Evolutionary conservation across 2,888 invertebrate species (phyloP).

Genomic region (Fissipunctia ypsillon): DNA sequence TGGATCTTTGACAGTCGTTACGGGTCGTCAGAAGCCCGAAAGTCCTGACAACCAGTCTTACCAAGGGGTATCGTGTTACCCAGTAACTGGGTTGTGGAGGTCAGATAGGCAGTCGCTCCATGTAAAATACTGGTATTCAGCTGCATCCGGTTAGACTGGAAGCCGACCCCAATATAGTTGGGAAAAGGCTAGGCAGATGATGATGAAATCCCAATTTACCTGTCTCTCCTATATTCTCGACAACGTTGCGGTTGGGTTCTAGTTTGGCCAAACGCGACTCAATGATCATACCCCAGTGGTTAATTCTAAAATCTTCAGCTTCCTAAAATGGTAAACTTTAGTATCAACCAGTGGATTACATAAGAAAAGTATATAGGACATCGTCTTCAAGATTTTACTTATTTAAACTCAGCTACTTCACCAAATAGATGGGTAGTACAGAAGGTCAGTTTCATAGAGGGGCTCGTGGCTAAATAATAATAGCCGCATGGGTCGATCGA

Average conservation of each 20-base stretch:
- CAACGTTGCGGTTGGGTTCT: background rate
- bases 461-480: background rate
- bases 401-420: conserved; percentile 18
- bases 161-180: too few species aligned
- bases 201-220: too few species aligned
- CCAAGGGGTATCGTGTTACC: too few species aligned
- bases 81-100: too few species aligned
- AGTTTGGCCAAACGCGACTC: conserved; percentile 5
- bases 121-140: too few species aligned
- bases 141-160: too few species aligned
- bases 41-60: too few species aligned
- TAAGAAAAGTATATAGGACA: conserved; percentile 15
- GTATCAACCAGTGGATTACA: conserved; percentile 38
- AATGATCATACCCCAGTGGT: conserved; percentile 39
- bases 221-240: background rate
- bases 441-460: background rate
- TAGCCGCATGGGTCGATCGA: too few species aligned
- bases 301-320: conserved; percentile 23
- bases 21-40: too few species aligned
- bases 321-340: conserved; percentile 46
- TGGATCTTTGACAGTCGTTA: too few species aligned
- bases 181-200: too few species aligned
- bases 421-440: background rate
- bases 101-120: too few species aligned
- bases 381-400: conserved; percentile 22